Conservation (phyloP, 64 coral and sea anemone species). For the Actinia equina region DNA sequence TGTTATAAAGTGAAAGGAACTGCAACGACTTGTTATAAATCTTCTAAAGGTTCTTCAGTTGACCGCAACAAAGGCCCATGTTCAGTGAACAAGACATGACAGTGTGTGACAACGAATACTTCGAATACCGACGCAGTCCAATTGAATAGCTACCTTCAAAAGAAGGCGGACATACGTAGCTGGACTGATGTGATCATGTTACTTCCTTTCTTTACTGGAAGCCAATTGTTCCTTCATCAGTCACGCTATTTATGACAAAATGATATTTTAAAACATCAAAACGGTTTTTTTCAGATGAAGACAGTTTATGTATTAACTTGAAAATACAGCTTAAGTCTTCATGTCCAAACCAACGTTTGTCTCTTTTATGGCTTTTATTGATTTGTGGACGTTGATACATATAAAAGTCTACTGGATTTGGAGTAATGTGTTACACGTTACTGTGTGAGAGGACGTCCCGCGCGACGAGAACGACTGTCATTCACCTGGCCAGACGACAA, state of each 20-base stretch:
- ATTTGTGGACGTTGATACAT: not conserved
- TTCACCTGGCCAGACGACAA: constrained; percentile 57
- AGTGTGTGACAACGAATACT: not conserved
- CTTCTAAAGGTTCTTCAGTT: not conserved
- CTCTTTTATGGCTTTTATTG: not conserved
- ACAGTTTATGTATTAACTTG: not conserved
- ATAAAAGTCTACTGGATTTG: not conserved
- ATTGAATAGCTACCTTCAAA: not conserved
- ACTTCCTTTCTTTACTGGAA: not conserved
- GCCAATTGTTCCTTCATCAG: not conserved
- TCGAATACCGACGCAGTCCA: not conserved
- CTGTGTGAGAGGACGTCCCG: not conserved
- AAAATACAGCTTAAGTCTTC: no score
- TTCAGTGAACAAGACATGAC: not conserved
- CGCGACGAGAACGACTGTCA: constrained; percentile 19
- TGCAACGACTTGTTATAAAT: no score
- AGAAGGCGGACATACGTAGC: not conserved
- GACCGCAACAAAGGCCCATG: not conserved
- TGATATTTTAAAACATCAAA: not conserved
- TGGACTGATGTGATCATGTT: not conserved
- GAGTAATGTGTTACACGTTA: not conserved
- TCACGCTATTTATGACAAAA: not conserved
- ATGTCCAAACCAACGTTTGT: not conserved
- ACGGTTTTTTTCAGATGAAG: not conserved
- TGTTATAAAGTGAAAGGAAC: no score